Percentiles rank a stretch among this genome's conserved stretches.
Evolutionary conservation across 2,888 invertebrate species (phyloP).

Genomic region (Blastobasis adustella): DNA sequence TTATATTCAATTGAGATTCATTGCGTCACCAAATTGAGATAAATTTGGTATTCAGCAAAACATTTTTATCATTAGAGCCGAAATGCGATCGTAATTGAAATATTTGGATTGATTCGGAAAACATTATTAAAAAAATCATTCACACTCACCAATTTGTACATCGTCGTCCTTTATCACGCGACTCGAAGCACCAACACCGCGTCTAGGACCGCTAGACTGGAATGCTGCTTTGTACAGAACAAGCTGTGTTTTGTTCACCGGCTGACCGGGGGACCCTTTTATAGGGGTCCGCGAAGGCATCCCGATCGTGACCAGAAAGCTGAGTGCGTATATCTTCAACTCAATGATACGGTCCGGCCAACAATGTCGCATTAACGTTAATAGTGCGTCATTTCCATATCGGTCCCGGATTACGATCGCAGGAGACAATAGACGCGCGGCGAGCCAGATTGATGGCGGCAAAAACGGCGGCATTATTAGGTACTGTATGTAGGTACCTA

Average conservation of each 20-base stretch:
- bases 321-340: conserved; percentile 1
- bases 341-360: conserved; percentile 40
- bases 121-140: no score
- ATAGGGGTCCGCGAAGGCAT: conserved; percentile 34
- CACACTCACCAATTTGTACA: conserved; percentile 58
- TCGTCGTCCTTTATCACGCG: conserved; percentile 21
- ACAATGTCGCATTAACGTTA: conserved; percentile 68
- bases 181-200: conserved; percentile 30
- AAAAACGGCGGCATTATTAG: conserved; percentile 20
- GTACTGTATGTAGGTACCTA: no score
- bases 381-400: conserved; percentile 61
- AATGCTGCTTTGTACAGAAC: conserved; percentile 35
- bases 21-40: no score
- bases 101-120: no score
- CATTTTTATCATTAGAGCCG: no score
- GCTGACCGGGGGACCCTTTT: conserved; percentile 37
- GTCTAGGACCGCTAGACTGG: conserved; percentile 53
- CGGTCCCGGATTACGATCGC: conserved; percentile 44
- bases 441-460: conserved; percentile 29
- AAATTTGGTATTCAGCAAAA: no score
- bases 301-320: conserved; percentile 58
- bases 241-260: conserved; percentile 22
- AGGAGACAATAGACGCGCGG: conserved; percentile 23
- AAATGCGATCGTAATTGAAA: no score
- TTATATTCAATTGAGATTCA: no score